Conservation (phyloP, 2,113 vertebrate species). For the Girardinichthys multiradiatus region DNA sequence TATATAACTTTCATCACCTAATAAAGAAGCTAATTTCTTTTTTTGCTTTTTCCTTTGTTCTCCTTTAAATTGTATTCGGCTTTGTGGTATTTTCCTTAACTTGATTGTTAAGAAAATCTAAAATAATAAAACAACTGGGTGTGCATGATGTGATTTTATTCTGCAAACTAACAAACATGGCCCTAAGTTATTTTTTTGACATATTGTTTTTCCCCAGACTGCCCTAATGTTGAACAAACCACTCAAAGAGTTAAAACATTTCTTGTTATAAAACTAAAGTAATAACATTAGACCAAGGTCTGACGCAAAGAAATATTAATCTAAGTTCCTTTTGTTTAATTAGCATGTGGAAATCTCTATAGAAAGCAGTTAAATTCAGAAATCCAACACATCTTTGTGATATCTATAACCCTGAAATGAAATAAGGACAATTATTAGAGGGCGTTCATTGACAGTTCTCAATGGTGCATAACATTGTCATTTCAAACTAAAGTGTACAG, state of each 20-base stretch:
- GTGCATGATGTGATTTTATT: not conserved
- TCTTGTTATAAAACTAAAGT: not conserved
- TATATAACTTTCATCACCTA: not conserved
- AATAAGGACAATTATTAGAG: not conserved
- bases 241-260: not conserved
- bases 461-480: not conserved
- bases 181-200: not conserved
- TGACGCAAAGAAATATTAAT: slow-evolving; percentile 15
- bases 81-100: not conserved
- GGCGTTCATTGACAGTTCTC: not conserved
- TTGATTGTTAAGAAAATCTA: not conserved
- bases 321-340: slow-evolving; percentile 2
- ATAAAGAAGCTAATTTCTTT: not conserved
- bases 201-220: not conserved
- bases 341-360: slow-evolving; percentile 41
- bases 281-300: not conserved
- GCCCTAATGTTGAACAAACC: not conserved
- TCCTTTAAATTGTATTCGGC: not conserved
- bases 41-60: not conserved
- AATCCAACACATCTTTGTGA: not conserved
- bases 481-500: not conserved
- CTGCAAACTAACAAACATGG: too few relatives aligned
- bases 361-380: slow-evolving; percentile 36
- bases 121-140: too few relatives aligned
- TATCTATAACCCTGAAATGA: not conserved